Evolutionary conservation across 1,140 invertebrate genomes (phyloP), one percentile per base, ranked within the genome.

Genomic region (Plodia interpunctella): DNA sequence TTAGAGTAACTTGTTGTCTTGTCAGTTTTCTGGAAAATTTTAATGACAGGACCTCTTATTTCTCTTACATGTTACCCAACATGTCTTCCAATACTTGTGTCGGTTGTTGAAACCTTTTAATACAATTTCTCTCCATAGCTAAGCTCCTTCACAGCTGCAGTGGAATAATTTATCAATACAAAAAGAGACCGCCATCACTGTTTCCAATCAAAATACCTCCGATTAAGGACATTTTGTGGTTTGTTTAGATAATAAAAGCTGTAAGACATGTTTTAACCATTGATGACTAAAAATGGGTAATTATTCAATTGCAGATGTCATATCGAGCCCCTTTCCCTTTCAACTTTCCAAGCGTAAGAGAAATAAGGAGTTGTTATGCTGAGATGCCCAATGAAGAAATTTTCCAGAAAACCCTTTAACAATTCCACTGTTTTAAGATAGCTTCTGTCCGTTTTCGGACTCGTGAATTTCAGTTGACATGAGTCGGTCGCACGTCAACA

Each of bases 251-350:
- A 54, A 68, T 56, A 58, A 63, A 78, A 77, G 83, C 81, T 87
- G 86, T 78, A 81, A 87, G 83, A 87, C 78, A 82, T 89, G 87
- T 89, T 89, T 89, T 89, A 89, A 89, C 87, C 87, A 89, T 89
- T 87, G 87, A 81, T 70, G 79, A 85, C 82, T 76, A 75, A 82
- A 44, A 79, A 84, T 78, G 57, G 72, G 76, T 80, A 83, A 87
- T 85, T 87, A 86, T 87, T 88, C 78, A 79, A 80, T 89, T 87
- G 80, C 87, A 89, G 79, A 87, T 82, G 78, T 83, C 61, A 57
- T 53, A 55, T 68, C 58, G 65, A 76, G 59, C 72, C 74, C 68
- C 74, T 74, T 72, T 76, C 79, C 76, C 72, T 70, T 62, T 78
- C 32, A 58, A 58, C 72, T 72, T 66, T 70, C 62, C 60, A 66